A percentile compares a stretch with the other conserved stretches of the same genome.
These are phyloP conservation scores for Archips crataeganus DNA, from an alignment of 2,888 invertebrate species.

Conservation along the genomic window DNA sequence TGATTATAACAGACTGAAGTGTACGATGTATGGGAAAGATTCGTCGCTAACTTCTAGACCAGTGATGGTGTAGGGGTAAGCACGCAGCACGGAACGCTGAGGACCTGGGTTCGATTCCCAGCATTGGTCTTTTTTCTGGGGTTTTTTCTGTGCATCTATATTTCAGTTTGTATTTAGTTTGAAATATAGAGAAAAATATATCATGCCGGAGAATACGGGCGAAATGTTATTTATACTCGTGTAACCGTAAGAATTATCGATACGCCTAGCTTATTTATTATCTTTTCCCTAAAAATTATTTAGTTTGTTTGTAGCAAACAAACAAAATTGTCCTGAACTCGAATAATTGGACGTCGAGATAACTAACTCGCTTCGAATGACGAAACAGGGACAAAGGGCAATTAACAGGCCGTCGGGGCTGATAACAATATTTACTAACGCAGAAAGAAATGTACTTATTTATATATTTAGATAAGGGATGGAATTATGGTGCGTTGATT, in stretches of 20 bases:
- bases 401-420: slow-evolving; percentile 17
- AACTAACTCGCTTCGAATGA: slow-evolving; percentile 11
- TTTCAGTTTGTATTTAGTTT: no score
- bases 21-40: no score
- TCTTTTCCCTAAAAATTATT: not conserved
- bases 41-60: no score
- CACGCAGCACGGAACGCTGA: no score
- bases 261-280: no score
- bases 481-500: slow-evolving; percentile 38
- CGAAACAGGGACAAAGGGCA: slow-evolving; percentile 11
- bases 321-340: slow-evolving; percentile 3
- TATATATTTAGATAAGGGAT: slow-evolving; percentile 29
- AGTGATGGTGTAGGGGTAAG: no score
- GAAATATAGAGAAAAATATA: no score
- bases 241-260: not conserved
- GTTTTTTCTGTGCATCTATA: no score
- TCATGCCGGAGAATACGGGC: not conserved
- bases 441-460: slow-evolving; percentile 27
- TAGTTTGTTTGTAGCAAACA: not conserved
- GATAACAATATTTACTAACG: slow-evolving; percentile 27
- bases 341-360: slow-evolving; percentile 12
- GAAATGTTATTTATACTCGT: not conserved
- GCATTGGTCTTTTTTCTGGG: no score
- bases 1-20: no score
- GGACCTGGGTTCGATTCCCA: no score